These are phyloP conservation scores for Zaprionus nigranus DNA, from an alignment of 1,140 invertebrate species.

Conservation along the genomic window DNA sequence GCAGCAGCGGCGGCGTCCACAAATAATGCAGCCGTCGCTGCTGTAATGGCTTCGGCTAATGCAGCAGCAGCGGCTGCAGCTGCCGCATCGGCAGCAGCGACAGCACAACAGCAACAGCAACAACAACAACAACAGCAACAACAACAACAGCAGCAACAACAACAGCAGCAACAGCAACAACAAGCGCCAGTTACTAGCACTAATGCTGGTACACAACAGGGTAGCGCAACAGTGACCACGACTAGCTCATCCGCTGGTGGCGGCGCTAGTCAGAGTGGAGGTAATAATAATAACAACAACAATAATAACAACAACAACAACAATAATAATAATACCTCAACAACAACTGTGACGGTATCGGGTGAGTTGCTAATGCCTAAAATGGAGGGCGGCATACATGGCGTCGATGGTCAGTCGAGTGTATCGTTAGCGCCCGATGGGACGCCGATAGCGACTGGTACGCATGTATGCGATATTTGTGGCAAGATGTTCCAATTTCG, in stretches of 20 bases:
- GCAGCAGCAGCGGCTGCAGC: slow-evolving; percentile 68
- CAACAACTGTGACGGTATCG: slow-evolving; percentile 36
- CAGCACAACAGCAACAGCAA: slow-evolving; percentile 45
- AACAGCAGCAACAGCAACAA: slow-evolving; percentile 22
- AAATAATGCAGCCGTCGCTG: slow-evolving; percentile 78
- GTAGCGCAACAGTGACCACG: slow-evolving; percentile 46
- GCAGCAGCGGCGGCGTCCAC: slow-evolving; percentile 72
- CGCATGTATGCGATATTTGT: slow-evolving; percentile 93
- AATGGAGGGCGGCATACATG: slow-evolving; percentile 86
- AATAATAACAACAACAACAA: slow-evolving; percentile 43
- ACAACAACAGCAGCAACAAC: slow-evolving; percentile 29
- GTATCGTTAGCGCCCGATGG: slow-evolving; percentile 85
- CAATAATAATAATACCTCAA: slow-evolving; percentile 34
- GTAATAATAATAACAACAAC: slow-evolving; percentile 41
- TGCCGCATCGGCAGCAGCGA: slow-evolving; percentile 59
- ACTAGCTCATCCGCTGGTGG: slow-evolving; percentile 34
- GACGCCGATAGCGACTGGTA: slow-evolving; percentile 86
- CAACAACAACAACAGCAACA: slow-evolving; percentile 34
- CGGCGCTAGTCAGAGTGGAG: slow-evolving; percentile 47
- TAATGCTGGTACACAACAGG: slow-evolving; percentile 43
- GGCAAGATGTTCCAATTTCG: slow-evolving; percentile 94
- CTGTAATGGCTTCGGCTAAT: slow-evolving; percentile 76
- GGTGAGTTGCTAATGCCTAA: slow-evolving; percentile 85
- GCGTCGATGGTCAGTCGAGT: slow-evolving; percentile 85
- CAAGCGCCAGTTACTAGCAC: slow-evolving; percentile 33